These are phyloP conservation scores for Chondrilla cf. caribensis DNA, from an alignment of 37 sponge, comb jelly and placozoan genomes.

Conservation along the genomic window DNA sequence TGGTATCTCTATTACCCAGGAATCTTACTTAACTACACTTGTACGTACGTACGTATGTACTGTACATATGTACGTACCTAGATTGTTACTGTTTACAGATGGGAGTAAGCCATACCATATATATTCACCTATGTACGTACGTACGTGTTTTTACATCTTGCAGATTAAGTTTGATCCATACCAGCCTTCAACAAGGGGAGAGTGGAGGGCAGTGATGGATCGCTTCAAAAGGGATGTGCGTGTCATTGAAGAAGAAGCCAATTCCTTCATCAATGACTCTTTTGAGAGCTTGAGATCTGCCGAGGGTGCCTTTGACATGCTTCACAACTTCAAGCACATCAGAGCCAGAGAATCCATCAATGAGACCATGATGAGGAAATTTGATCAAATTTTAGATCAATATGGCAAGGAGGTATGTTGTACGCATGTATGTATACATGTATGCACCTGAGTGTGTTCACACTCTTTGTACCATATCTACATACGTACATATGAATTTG, in stretches of 20 bases:
- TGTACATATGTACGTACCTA: too few relatives aligned
- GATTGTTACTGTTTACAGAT: too few relatives aligned
- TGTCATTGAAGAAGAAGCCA: constrained; percentile 90
- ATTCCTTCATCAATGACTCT: constrained; percentile 93
- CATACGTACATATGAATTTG: not conserved
- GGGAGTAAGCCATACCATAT: not conserved
- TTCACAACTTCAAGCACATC: constrained; percentile 96
- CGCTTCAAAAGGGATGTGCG: constrained; percentile 88
- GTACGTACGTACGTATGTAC: too few relatives aligned
- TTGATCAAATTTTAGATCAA: constrained; percentile 87
- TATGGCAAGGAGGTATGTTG: constrained; percentile 83
- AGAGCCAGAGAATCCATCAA: constrained; percentile 91
- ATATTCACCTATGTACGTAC: not conserved
- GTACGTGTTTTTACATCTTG: constrained; percentile 13
- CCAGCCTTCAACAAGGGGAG: constrained; percentile 57
- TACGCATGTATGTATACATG: not conserved
- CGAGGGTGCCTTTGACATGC: constrained; percentile 99
- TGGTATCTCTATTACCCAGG: not conserved
- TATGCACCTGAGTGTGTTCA: not conserved
- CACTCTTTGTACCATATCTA: not conserved
- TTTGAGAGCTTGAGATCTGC: constrained; percentile 95
- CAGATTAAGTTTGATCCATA: constrained; percentile 86
- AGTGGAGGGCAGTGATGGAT: constrained; percentile 88
- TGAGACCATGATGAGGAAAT: constrained; percentile 92
- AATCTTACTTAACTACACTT: too few relatives aligned